Evolutionary conservation across 2,888 invertebrate genomes (phyloP).

Genomic region (Ernsta delagoae): DNA sequence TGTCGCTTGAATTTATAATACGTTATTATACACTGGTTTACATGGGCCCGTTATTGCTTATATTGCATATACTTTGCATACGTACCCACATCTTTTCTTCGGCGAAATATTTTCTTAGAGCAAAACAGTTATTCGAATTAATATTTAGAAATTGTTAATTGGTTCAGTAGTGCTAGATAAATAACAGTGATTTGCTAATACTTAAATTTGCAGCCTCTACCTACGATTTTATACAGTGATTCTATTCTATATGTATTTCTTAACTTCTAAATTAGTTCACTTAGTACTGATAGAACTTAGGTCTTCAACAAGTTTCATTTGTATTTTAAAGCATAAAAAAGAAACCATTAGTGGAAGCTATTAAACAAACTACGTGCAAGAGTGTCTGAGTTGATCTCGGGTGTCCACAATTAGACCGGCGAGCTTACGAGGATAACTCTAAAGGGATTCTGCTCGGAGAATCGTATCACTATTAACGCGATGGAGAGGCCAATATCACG

Average conservation of each 20-base stretch:
- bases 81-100: not conserved
- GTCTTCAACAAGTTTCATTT: not conserved
- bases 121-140: not conserved
- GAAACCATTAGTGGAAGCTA: not conserved
- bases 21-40: constrained; percentile 16
- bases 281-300: not conserved
- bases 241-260: no score
- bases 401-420: constrained; percentile 41
- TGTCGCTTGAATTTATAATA: constrained; percentile 28
- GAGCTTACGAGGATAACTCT: constrained; percentile 47
- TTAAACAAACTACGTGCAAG: constrained; percentile 3
- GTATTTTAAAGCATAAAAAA: not conserved
- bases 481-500: constrained; percentile 67
- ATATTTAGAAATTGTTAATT: not conserved
- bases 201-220: no score
- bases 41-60: constrained; percentile 15
- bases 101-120: not conserved
- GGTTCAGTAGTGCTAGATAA: no score
- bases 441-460: constrained; percentile 55
- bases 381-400: constrained; percentile 13
- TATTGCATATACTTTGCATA: not conserved
- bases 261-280: no score
- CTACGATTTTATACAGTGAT: no score
- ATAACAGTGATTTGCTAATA: no score
- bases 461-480: constrained; percentile 71